These are phyloP conservation scores for Morpho helenor DNA, from an alignment of 2,888 invertebrate species.

Conservation along the genomic window DNA sequence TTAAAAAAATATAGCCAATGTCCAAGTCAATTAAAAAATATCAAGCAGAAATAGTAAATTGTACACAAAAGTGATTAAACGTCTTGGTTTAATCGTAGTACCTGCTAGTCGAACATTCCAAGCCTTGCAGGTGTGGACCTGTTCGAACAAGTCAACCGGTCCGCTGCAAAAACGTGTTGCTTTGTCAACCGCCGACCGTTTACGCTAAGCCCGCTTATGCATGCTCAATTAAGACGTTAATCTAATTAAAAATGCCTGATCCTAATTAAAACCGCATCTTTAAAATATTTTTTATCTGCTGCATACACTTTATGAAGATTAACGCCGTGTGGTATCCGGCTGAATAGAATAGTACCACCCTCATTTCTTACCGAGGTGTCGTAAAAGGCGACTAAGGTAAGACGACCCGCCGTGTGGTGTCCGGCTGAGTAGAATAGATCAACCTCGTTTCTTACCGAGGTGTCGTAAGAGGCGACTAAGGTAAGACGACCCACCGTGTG, in stretches of 20 bases:
- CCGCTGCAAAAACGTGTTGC: conserved; percentile 36
- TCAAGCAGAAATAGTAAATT: conserved; percentile 11
- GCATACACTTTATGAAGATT: background rate
- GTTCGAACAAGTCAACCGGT: conserved; percentile 45
- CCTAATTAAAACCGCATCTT: conserved; percentile 18
- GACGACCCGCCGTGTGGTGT: too few relatives aligned
- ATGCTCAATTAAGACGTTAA: conserved; percentile 27
- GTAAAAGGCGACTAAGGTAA: too few relatives aligned
- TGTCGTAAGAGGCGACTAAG: too few relatives aligned
- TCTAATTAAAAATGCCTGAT: conserved; percentile 21
- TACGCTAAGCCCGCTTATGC: conserved; percentile 29
- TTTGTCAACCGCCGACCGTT: conserved; percentile 31
- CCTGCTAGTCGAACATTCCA: conserved; percentile 53
- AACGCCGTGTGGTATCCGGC: too few relatives aligned
- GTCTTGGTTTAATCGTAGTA: conserved; percentile 39
- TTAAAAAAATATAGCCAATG: background rate
- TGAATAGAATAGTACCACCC: too few relatives aligned
- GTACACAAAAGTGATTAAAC: conserved; percentile 17
- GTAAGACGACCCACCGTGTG: too few relatives aligned
- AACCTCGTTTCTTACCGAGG: too few relatives aligned
- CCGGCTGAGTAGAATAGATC: too few relatives aligned
- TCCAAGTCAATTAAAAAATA: conserved; percentile 10
- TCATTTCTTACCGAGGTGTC: too few relatives aligned
- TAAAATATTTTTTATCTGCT: background rate
- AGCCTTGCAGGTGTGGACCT: conserved; percentile 65